Conservation (phyloP, 2,113 vertebrate genomes). For the Saiga tatarica region DNA sequence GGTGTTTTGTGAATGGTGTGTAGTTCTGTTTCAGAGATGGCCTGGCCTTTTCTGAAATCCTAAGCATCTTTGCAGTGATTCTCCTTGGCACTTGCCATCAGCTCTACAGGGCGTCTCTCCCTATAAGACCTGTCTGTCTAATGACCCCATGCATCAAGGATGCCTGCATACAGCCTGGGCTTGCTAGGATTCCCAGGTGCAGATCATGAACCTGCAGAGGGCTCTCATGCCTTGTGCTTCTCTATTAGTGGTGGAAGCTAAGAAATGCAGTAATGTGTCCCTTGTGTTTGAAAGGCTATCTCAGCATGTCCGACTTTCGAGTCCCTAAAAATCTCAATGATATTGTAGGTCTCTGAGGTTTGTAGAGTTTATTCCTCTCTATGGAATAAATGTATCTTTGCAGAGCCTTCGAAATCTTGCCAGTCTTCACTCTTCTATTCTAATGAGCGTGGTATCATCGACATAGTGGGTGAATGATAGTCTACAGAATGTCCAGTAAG, state of each 20-base stretch:
- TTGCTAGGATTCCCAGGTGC: background rate
- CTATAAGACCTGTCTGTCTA: background rate
- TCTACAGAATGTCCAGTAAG: background rate
- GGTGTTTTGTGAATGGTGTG: background rate
- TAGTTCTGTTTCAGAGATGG: background rate
- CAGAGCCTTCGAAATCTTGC: background rate
- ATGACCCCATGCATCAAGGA: accelerated
- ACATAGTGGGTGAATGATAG: background rate
- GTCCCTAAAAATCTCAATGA: background rate
- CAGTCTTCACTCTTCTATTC: background rate
- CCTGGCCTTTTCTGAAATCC: background rate
- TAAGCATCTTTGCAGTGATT: background rate
- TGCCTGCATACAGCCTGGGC: background rate
- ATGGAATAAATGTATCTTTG: background rate
- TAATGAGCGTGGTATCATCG: background rate
- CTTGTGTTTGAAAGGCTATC: background rate
- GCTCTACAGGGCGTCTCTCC: background rate
- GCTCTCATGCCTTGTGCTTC: background rate
- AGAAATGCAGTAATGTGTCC: background rate
- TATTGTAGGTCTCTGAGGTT: background rate
- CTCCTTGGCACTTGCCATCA: background rate
- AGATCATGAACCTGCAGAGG: background rate
- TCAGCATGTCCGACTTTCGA: background rate
- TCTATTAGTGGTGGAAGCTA: background rate
- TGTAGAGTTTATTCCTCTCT: background rate